These are phyloP conservation scores for Lathamus discolor DNA, from an alignment of 2,113 vertebrate genomes.

Conservation along the genomic window DNA sequence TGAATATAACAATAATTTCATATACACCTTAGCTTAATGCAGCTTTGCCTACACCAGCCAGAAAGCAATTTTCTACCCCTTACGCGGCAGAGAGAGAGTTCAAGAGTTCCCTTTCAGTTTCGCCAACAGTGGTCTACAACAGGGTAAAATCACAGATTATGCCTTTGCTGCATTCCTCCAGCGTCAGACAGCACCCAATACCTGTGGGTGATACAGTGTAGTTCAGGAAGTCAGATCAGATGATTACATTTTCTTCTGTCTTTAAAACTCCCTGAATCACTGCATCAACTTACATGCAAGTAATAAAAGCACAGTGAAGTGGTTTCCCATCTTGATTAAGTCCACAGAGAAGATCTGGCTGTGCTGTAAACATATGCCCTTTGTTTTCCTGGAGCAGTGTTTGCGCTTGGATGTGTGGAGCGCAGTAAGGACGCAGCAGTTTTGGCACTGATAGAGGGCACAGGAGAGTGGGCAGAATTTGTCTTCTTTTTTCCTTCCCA, in stretches of 20 bases:
- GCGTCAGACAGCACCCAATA: not conserved
- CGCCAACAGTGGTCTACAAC: not conserved
- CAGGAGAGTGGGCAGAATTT: not conserved
- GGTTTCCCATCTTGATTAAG: not conserved
- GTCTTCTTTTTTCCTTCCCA: not conserved
- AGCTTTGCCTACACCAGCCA: not conserved
- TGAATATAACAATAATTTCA: constrained; percentile 31
- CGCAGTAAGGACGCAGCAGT: not conserved
- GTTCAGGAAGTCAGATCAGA: not conserved
- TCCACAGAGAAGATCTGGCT: not conserved
- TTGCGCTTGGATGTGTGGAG: not conserved
- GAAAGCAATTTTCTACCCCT: not conserved
- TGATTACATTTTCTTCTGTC: not conserved
- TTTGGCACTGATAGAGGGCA: not conserved
- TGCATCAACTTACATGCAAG: rapidly evolving
- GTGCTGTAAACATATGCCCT: not conserved
- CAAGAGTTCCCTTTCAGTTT: not conserved
- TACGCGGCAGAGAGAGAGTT: not conserved
- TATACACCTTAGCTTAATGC: not conserved
- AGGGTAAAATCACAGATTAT: not conserved
- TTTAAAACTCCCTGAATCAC: not conserved
- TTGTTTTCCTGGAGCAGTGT: not conserved
- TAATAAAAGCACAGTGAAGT: not conserved
- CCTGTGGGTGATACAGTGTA: not conserved
- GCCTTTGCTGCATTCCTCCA: not conserved